Base-by-base conservation (phyloP, 2,797 vertebrate genomes). In the Coregonus suidteri region DNA sequence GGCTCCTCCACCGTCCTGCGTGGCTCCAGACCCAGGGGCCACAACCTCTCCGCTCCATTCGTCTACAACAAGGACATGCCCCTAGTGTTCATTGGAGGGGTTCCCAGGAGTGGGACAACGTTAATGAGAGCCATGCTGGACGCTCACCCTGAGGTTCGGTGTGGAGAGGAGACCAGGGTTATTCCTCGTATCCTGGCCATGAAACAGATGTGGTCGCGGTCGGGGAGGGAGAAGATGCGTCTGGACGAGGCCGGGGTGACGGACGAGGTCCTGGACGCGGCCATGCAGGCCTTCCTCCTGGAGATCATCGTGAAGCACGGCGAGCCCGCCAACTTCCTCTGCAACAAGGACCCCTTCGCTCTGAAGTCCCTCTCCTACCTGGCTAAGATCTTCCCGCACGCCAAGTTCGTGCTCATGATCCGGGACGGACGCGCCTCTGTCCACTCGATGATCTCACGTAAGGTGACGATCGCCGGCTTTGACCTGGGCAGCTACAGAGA, bases 381-480 rank as follows among this genome's bases (percentile, higher is more conserved):
- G n/a, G 96, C 98, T 72, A 96, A 96, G 80, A 97, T 99, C 73
- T 99, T 99, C 84, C 98, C 98, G 30, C 96, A 94, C 20, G 97
- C 98, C 93, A 99, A 96, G 88, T 99, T 99, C 83, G 91, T 99
- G 68, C 95, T 99, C 0, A 99, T 99, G 98, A 93, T 99, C 0
- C 93, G 97, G 65, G 98, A 99, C 6, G 98, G 98, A 3, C 95
- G 98, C 0, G 98, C 98, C 0, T 98, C 98, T 0, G 98, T 99
- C 73, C 97, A 99, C 78, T 99, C 97, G 52, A 99, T 99, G 98
- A 99, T 99, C 88, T 99, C 98, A n/a, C 94, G 97, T 37, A 99
- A 98, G 84, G 98, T 99, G 78, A 99, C 98, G 0, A 99, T 99
- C 6, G 97, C 98, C 0, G 98, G 98, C 0, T 99, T 99, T 84